Evolutionary conservation across 2,113 vertebrate genomes (phyloP), one percentile per base, ranked within the genome.

Genomic region (Fregata magnificens): DNA sequence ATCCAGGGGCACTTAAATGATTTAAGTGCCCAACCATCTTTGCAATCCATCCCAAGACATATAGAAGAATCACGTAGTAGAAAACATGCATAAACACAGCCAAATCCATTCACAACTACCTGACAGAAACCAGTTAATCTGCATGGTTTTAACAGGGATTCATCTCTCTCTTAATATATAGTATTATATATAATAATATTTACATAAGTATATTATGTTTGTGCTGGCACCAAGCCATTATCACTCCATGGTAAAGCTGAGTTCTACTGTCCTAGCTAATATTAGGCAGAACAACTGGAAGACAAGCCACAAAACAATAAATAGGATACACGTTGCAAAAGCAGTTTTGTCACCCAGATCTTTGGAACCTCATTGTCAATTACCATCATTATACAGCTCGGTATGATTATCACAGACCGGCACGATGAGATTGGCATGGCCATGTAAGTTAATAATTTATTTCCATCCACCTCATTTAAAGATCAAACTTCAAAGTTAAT

Each of bases 401-500:
- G 44, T 52, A 26, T 3, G 14, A 93, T 69, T 67, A 88, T 88
- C 90, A 81, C 0, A 67, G 59, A 72, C 10, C 66, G 53, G 80
- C 52, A 84, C 9, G 34, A 94, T 69, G 86, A 96, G 45, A 81
- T 66, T 85, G 42, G n/a, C 86, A 72, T 11, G 36, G 31, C 79
- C 71, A 91, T 91, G 69, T 31, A 93, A 92, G 94, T 97, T 97
- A 98, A 98, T 97, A 45, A 97, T 97, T 97, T 66, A 92, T 78
- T 88, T 50, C 13, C 17, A 77, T 55, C 25, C 56, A 82, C n/a
- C 13, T 83, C 20, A 88, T 47, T 49, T 82, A 49, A 79, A 90
- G 97, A 89, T 94, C 93, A 97, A 96, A 95, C 62, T 97, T 93
- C 93, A 95, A 93, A 86, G 69, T 71, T 63, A 86, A 5, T 12